phyloP scores from a whole-genome alignment of 2,888 invertebrate species.

The Choreutis nemorana region DNA sequence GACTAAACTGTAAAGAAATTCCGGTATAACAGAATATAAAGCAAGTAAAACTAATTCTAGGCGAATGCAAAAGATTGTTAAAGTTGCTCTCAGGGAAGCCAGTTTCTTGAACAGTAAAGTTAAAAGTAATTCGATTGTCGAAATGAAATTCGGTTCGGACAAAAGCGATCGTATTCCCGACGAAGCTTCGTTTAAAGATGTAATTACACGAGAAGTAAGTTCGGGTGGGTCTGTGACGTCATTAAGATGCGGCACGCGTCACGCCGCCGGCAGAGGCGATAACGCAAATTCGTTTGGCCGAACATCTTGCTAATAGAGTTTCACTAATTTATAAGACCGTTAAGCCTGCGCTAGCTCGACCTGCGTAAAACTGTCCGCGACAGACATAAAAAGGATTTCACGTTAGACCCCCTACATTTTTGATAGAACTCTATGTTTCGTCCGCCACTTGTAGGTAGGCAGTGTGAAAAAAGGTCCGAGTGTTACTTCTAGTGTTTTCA shows the following conservation, averaged over 20 bases:
- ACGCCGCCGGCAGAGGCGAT: conserved; percentile 50
- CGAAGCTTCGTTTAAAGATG: conserved; percentile 58
- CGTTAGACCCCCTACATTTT: conserved; percentile 53
- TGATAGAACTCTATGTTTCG: conserved; percentile 45
- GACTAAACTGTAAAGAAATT: too few species aligned
- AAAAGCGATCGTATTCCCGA: conserved; percentile 38
- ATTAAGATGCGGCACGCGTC: conserved; percentile 56
- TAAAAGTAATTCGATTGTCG: conserved; percentile 44
- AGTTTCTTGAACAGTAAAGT: too few species aligned
- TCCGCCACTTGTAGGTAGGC: too few species aligned
- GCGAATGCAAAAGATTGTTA: too few species aligned
- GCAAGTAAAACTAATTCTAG: too few species aligned
- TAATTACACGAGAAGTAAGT: conserved; percentile 57
- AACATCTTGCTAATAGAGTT: conserved; percentile 66
- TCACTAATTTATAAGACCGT: conserved; percentile 64
- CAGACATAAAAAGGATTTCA: conserved; percentile 56
- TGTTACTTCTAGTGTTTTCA: too few species aligned
- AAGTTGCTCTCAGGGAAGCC: too few species aligned
- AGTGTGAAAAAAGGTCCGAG: too few species aligned
- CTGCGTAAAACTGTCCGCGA: conserved; percentile 51
- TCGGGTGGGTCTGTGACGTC: conserved; percentile 33
- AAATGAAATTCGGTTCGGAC: conserved; percentile 33
- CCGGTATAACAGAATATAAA: too few species aligned
- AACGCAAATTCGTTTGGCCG: conserved; percentile 64
- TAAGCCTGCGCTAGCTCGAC: conserved; percentile 40